Evolutionary conservation across 2,888 invertebrate genomes (phyloP).

Genomic region (Dromius quadrimaculatus): DNA sequence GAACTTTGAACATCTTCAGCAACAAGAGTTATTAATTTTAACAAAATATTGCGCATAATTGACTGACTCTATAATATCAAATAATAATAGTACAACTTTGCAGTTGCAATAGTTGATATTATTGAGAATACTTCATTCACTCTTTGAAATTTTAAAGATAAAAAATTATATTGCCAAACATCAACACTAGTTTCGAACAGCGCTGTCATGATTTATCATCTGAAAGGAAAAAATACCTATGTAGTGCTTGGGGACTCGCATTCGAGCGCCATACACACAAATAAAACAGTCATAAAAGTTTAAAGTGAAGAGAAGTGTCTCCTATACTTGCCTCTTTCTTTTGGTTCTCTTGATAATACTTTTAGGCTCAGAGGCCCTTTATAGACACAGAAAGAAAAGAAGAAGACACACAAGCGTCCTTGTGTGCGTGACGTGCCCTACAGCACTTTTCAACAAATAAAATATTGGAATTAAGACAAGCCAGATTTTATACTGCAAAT

Average conservation of each 20-base stretch:
- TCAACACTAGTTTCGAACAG: background rate
- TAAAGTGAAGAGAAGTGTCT: background rate
- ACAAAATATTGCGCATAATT: too few relatives aligned
- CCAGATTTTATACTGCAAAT: background rate
- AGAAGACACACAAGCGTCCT: background rate
- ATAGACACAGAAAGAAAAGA: constrained; percentile 3
- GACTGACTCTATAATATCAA: too few relatives aligned
- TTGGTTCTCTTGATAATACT: background rate
- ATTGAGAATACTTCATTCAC: too few relatives aligned
- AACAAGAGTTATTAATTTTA: too few relatives aligned
- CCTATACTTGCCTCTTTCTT: background rate
- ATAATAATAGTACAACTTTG: too few relatives aligned
- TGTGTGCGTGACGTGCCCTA: constrained; percentile 7
- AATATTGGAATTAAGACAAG: constrained; percentile 5
- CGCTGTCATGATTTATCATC: background rate
- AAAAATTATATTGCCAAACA: too few relatives aligned
- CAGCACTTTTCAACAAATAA: constrained; percentile 8
- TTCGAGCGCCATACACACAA: background rate
- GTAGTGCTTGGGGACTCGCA: background rate
- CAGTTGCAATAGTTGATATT: too few relatives aligned
- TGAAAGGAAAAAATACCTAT: background rate
- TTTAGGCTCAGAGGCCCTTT: constrained; percentile 11
- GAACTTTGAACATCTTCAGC: too few relatives aligned
- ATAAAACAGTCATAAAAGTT: constrained; percentile 29
- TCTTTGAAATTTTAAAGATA: too few relatives aligned